A percentile compares a stretch with the other conserved stretches of the same genome.
These are phyloP conservation scores for Thamnophis elegans DNA, from an alignment of 2,797 vertebrate genomes.

Conservation along the genomic window DNA sequence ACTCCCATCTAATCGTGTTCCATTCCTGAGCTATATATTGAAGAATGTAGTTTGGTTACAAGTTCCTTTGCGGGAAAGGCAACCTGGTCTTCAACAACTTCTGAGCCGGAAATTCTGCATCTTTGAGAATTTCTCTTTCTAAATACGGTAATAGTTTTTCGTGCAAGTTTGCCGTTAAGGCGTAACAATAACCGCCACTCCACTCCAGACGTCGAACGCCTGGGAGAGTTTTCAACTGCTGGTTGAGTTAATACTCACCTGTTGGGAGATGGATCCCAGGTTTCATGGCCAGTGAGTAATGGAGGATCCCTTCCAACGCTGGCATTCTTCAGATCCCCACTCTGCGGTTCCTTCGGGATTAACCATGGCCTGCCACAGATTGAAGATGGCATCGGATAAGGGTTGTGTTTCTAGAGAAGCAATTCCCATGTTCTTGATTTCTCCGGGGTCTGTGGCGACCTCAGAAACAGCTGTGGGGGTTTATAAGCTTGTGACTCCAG, in stretches of 20 bases:
- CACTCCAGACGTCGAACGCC: conserved; percentile 53
- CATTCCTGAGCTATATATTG: background rate
- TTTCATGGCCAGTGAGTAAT: background rate
- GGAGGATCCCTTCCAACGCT: background rate
- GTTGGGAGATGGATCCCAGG: background rate
- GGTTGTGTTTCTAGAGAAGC: background rate
- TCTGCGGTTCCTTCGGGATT: background rate
- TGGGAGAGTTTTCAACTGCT: conserved; percentile 44
- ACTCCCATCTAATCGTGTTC: background rate
- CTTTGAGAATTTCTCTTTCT: background rate
- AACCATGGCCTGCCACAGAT: conserved; percentile 2
- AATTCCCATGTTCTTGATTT: background rate
- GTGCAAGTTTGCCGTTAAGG: conserved; percentile 35
- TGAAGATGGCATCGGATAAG: conserved; percentile 1
- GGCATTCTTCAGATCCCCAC: conserved; percentile 2
- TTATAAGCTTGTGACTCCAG: background rate
- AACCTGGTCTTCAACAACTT: background rate
- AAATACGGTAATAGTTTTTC: background rate
- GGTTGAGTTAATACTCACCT: conserved; percentile 44
- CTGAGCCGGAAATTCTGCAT: background rate
- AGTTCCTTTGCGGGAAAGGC: background rate
- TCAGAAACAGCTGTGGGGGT: background rate
- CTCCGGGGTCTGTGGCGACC: conserved; percentile 17
- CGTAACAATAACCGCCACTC: conserved; percentile 8
- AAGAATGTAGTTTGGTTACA: background rate